These are phyloP conservation scores for Heteromormyrus szaboi DNA, from an alignment of 2,797 vertebrate species.

Conservation along the genomic window DNA sequence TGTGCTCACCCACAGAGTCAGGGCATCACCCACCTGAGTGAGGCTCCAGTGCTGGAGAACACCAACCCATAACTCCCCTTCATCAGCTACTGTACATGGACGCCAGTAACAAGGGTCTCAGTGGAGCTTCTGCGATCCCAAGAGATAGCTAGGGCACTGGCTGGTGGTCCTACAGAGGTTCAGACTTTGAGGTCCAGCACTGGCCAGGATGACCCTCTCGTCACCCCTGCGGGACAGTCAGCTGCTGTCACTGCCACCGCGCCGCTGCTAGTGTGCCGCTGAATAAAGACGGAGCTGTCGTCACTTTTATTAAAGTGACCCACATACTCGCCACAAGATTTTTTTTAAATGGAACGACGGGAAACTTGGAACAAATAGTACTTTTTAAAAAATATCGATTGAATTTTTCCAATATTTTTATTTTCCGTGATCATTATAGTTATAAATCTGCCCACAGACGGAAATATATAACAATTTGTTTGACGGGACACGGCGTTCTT, in stretches of 20 bases:
- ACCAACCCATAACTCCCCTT: not conserved
- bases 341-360: not conserved
- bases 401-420: not conserved
- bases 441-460: conserved; percentile 18
- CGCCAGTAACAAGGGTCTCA: not conserved
- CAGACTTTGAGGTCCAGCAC: not conserved
- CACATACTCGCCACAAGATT: not conserved
- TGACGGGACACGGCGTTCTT: not conserved
- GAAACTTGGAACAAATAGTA: not conserved
- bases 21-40: no score
- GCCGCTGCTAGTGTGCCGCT: not conserved
- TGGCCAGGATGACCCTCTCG: not conserved
- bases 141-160: not conserved
- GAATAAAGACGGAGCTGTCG: not conserved
- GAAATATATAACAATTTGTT: conserved; percentile 19
- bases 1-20: not conserved
- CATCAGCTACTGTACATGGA: not conserved
- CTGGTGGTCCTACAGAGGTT: not conserved
- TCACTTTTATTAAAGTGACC: not conserved
- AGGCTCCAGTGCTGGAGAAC: not conserved
- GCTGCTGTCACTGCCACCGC: not conserved
- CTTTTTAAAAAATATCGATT: not conserved
- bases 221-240: not conserved
- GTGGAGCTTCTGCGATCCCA: not conserved
- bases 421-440: not conserved